Percentiles rank a stretch among this genome's conserved stretches.
Conservation (phyloP, 2,797 vertebrate species). For the Sternarchorhynchus goeldii region DNA sequence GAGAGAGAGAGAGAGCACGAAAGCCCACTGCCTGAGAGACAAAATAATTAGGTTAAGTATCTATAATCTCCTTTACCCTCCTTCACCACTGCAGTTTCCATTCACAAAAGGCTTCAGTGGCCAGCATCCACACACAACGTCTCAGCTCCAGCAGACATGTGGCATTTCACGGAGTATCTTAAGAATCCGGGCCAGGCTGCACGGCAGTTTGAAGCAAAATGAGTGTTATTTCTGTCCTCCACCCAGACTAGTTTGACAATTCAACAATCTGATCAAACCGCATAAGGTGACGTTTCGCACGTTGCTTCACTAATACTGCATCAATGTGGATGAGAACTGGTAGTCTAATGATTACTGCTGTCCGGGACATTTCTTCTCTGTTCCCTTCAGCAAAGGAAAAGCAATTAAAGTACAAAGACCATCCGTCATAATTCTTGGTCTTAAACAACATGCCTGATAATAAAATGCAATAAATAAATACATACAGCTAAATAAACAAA, state of each 20-base stretch:
- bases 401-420: neutral
- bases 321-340: slow-evolving; percentile 10
- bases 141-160: slow-evolving; percentile 29
- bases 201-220: neutral
- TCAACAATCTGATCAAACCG: slow-evolving; percentile 7
- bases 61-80: slow-evolving; percentile 73
- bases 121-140: slow-evolving; percentile 32
- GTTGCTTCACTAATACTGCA: slow-evolving; percentile 18
- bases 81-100: slow-evolving; percentile 67
- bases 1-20: slow-evolving; percentile 65
- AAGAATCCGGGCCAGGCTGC: slow-evolving; percentile 24
- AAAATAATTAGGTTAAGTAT: slow-evolving; percentile 82
- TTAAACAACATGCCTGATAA: neutral
- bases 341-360: neutral
- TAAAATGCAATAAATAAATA: neutral
- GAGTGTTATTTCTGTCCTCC: neutral
- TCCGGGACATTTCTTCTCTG: neutral
- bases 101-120: slow-evolving; percentile 63
- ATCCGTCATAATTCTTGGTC: neutral
- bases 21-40: slow-evolving; percentile 63
- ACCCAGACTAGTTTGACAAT: neutral
- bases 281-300: neutral
- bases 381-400: neutral
- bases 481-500: neutral
- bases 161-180: slow-evolving; percentile 18